Evolutionary conservation across 2,888 invertebrate genomes (phyloP).

Genomic region (Merodon equestris): DNA sequence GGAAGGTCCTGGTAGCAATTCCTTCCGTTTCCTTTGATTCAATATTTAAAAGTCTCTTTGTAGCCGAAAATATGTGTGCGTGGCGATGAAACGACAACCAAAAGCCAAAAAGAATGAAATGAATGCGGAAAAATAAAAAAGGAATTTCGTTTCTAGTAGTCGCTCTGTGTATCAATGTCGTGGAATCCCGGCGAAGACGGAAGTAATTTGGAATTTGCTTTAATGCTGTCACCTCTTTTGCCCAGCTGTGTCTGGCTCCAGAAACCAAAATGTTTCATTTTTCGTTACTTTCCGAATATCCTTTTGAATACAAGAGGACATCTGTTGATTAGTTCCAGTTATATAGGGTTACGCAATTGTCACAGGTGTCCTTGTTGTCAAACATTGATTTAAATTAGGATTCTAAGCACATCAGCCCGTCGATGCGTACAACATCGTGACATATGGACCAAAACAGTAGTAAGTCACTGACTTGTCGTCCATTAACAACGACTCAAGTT

Average conservation of each 20-base stretch:
- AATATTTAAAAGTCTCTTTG: conserved; percentile 68
- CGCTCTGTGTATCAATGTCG: conserved; percentile 39
- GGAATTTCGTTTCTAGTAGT: conserved; percentile 22
- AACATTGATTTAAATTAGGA: conserved; percentile 8
- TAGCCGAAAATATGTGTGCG: conserved; percentile 22
- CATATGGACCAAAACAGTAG: conserved; percentile 56
- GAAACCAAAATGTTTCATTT: no score
- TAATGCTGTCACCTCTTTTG: conserved; percentile 43
- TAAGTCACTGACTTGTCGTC: conserved; percentile 38
- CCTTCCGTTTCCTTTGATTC: conserved; percentile 66
- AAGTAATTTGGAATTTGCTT: conserved; percentile 55
- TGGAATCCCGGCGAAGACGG: conserved; percentile 45
- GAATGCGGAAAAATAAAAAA: conserved; percentile 39
- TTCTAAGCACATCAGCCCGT: conserved; percentile 1
- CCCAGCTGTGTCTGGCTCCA: conserved; percentile 34
- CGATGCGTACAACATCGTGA: conserved; percentile 12
- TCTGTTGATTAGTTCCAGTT: conserved; percentile 35
- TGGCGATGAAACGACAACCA: conserved; percentile 3
- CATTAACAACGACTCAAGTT: conserved; percentile 59
- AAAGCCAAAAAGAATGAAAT: conserved; percentile 13
- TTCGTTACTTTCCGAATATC: not conserved
- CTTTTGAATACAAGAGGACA: conserved; percentile 11
- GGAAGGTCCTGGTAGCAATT: conserved; percentile 32
- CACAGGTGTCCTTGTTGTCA: conserved; percentile 53
- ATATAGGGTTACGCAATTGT: conserved; percentile 4